A percentile compares a stretch with the other conserved stretches of the same genome.
These are phyloP conservation scores for Anagyrus pseudococci DNA, from an alignment of 2,888 invertebrate genomes.

Conservation along the genomic window DNA sequence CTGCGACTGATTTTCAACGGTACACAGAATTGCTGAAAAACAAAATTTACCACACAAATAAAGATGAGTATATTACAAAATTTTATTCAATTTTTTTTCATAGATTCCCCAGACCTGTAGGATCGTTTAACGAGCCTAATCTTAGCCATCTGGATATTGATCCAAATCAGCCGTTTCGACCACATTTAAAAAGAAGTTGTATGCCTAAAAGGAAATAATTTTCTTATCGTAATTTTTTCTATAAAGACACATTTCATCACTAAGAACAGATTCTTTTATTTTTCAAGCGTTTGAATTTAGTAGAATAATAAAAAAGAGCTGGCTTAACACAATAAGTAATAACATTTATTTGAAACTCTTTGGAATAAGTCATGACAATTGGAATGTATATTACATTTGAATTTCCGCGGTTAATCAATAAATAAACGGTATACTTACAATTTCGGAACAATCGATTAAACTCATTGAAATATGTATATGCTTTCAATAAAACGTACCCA, in stretches of 20 bases:
- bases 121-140: conserved; percentile 23
- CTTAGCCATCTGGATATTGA: conserved; percentile 37
- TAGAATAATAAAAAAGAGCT: conserved; percentile 13
- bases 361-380: conserved; percentile 46
- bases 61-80: neutral
- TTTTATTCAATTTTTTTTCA: neutral
- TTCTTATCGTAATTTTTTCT: no score
- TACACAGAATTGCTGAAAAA: neutral
- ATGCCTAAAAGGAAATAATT: no score
- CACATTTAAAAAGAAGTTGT: conserved; percentile 28
- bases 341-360: conserved; percentile 53
- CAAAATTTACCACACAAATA: no score
- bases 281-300: neutral
- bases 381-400: conserved; percentile 44
- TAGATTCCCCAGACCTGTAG: conserved; percentile 22
- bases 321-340: conserved; percentile 53
- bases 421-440: conserved; percentile 34
- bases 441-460: conserved; percentile 38
- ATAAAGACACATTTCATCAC: no score
- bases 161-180: conserved; percentile 26
- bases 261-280: no score
- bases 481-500: conserved; percentile 36
- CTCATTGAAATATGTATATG: no score
- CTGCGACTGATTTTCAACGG: neutral
- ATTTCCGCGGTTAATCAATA: conserved; percentile 41